Percentiles rank a stretch among this genome's conserved stretches.
phyloP scores from a whole-genome alignment of 2,888 invertebrate genomes.

The Callosobruchus maculatus region DNA sequence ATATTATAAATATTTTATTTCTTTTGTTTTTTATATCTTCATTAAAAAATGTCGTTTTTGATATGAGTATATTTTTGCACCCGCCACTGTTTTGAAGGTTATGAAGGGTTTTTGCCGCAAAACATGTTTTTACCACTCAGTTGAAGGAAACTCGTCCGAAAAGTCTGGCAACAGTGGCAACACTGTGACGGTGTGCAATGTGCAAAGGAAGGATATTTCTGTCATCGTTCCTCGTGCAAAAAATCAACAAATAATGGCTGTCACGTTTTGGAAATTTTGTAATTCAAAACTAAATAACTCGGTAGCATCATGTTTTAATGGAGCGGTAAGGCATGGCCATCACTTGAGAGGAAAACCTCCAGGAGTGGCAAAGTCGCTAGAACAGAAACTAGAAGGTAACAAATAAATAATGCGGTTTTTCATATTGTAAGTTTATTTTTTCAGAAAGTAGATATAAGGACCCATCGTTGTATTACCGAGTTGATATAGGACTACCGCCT shows the following conservation, averaged over 20 bases:
- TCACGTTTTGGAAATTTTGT: slow-evolving; percentile 23
- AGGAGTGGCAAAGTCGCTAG: slow-evolving; percentile 61
- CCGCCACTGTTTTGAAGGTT: no score
- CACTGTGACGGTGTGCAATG: no score
- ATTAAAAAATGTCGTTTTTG: no score
- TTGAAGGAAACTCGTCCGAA: no score
- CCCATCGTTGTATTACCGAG: slow-evolving; percentile 54
- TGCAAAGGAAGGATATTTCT: no score
- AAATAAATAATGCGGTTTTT: slow-evolving; percentile 10
- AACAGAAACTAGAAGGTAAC: slow-evolving; percentile 65
- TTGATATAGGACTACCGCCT: slow-evolving; percentile 64
- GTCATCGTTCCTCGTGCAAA: no score
- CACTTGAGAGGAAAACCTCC: slow-evolving; percentile 69
- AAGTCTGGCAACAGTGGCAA: no score
- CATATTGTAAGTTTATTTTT: not conserved
- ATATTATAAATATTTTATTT: no score
- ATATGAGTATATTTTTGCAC: no score
- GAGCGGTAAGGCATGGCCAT: slow-evolving; percentile 52
- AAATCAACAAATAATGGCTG: slow-evolving; percentile 22
- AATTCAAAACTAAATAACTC: slow-evolving; percentile 24
- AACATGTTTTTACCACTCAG: no score
- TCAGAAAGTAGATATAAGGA: slow-evolving; percentile 53
- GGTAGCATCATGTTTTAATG: slow-evolving; percentile 19
- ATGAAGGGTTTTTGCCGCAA: no score
- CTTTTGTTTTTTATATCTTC: no score